Evolutionary conservation across 37 sponge, comb jelly and placozoan species (phyloP), one percentile per base, ranked within the genome.

Genomic region (Hexactinellida sp.): DNA sequence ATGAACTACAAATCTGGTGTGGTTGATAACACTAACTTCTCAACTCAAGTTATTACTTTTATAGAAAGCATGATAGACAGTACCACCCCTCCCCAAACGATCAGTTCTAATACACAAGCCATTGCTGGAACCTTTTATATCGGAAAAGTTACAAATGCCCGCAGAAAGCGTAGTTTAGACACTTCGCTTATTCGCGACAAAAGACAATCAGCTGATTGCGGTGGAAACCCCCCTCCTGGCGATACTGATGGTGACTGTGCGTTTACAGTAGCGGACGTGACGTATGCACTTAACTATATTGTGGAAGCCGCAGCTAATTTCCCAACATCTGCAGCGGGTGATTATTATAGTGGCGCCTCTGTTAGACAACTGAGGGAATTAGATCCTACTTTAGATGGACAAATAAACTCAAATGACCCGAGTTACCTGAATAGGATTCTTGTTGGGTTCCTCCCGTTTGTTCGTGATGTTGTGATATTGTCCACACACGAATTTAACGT

Each of bases 241-340:
- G 94, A 94, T 55, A 36, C 88, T 9, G 85, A 94, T 84, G 92
- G 92, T 1, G 84, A 90, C 82, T 92, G 94, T 85, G 35, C 39
- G 0, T 91, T 94, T 90, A 92, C 91, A 54, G n/a, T 88, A 0
- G 38, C 83, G 36, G 94, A 94, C 82, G 89, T 91, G 10, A 82
- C 85, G 30, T 92, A 55, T 32, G 24, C 86, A 0, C 39, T 90
- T 0, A 3, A 84, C 24, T 94, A 91, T 52, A 37, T 91, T 36
- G 36, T 86, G 19, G 87, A 94, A 36, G 51, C 76, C 13, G 34
- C 88, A 10, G 36, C 86, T 24, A 54, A 39, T 51, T 85, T 87
- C 84, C 39, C 85, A 23, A 82, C 71, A 7, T 54, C 90, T 36
- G n/a, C n/a, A n/a, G n/a, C n/a, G n/a, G 37, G 54, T 23, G 87